A percentile compares a stretch with the other conserved stretches of the same genome.
Evolutionary conservation across 1,140 invertebrate species (phyloP).

Genomic region (Macrostomum lignano): DNA sequence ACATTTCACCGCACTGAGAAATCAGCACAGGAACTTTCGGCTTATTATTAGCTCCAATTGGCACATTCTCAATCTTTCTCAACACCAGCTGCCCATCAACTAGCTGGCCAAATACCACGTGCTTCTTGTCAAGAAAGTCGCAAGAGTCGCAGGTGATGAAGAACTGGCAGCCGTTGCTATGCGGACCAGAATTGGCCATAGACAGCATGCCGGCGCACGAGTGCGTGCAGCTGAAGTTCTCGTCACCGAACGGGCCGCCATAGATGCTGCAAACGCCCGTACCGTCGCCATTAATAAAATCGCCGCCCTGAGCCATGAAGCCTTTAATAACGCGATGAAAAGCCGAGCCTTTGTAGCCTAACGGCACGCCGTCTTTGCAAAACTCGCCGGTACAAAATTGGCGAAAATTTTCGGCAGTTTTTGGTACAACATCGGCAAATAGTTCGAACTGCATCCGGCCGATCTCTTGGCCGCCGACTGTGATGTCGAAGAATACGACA

Average conservation of each 20-base stretch:
- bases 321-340: slow-evolving; percentile 95
- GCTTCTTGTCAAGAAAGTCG: slow-evolving; percentile 81
- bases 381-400: slow-evolving; percentile 88
- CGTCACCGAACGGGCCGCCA: slow-evolving; percentile 76
- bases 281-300: slow-evolving; percentile 91
- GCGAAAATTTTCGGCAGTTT: slow-evolving; percentile 88
- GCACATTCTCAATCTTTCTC: slow-evolving; percentile 91
- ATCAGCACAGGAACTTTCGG: slow-evolving; percentile 87
- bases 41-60: slow-evolving; percentile 92
- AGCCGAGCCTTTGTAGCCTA: slow-evolving; percentile 73
- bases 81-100: slow-evolving; percentile 73
- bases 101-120: slow-evolving; percentile 78
- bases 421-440: slow-evolving; percentile 77
- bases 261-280: slow-evolving; percentile 92
- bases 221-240: slow-evolving; percentile 81
- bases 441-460: slow-evolving; percentile 82
- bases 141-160: slow-evolving; percentile 37
- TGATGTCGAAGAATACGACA: slow-evolving; percentile 51
- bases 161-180: slow-evolving; percentile 97
- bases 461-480: slow-evolving; percentile 39
- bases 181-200: slow-evolving; percentile 90
- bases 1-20: slow-evolving; percentile 91
- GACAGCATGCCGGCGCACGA: slow-evolving; percentile 73
- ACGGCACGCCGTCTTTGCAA: slow-evolving; percentile 56
- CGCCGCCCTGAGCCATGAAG: slow-evolving; percentile 90